Evolutionary conservation across 2,113 vertebrate species (phyloP).

Genomic region (Turdus rufiventris): DNA sequence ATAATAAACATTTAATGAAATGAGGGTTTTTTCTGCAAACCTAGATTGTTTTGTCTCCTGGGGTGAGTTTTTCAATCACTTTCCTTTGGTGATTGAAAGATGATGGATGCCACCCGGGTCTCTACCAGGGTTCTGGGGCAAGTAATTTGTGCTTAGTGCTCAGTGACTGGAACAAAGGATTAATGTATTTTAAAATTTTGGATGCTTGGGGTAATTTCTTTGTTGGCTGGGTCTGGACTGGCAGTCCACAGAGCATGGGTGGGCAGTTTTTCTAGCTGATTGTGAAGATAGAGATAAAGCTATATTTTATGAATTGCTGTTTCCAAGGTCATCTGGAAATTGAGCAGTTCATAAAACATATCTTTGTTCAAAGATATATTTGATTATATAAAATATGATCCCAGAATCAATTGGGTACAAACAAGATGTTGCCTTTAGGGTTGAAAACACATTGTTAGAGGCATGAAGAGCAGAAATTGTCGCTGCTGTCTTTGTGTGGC

Average conservation of each 20-base stretch:
- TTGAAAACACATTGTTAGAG: constrained; percentile 50
- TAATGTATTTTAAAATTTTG: constrained; percentile 17
- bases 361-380: constrained; percentile 55
- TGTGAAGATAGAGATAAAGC: constrained; percentile 50
- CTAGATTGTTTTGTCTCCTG: constrained; percentile 1
- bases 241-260: background rate
- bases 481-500: constrained; percentile 51
- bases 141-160: constrained; percentile 5
- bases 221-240: background rate
- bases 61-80: constrained; percentile 10
- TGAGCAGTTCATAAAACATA: constrained; percentile 49
- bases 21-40: background rate
- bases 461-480: constrained; percentile 49
- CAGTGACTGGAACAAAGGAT: constrained; percentile 27
- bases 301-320: constrained; percentile 52
- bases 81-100: constrained; percentile 24
- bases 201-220: background rate
- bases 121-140: background rate
- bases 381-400: constrained; percentile 55
- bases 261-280: constrained; percentile 17
- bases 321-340: constrained; percentile 57
- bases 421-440: constrained; percentile 59
- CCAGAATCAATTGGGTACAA: constrained; percentile 57
- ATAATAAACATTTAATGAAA: background rate
- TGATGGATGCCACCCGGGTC: background rate